Percentiles rank a stretch among this genome's conserved stretches.
Evolutionary conservation across 92 coral and sea anemone genomes (phyloP).

Genomic region (Actinernus sp.): DNA sequence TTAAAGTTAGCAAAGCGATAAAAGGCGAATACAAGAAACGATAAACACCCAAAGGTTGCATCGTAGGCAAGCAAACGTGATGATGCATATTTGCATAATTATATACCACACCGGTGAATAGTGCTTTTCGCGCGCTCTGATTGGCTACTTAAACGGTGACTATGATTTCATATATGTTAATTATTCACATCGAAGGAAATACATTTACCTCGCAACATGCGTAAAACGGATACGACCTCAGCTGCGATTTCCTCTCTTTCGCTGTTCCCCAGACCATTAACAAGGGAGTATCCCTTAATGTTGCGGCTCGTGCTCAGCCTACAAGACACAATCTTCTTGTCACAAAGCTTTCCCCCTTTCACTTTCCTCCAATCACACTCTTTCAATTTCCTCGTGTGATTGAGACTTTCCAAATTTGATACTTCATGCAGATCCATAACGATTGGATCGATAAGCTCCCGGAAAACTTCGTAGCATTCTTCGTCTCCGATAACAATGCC

Average conservation of each 20-base stretch:
- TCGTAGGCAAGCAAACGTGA: too few relatives aligned
- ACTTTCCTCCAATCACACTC: slow-evolving; percentile 40
- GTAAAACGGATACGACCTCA: slow-evolving; percentile 4
- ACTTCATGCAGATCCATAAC: slow-evolving; percentile 12
- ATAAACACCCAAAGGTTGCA: too few relatives aligned
- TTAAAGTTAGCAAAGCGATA: too few relatives aligned
- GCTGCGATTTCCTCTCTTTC: slow-evolving; percentile 18
- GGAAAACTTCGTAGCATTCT: slow-evolving; percentile 54
- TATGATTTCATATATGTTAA: too few relatives aligned
- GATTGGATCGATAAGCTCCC: slow-evolving; percentile 49
- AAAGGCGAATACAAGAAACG: too few relatives aligned
- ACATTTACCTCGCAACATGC: slow-evolving; percentile 11
- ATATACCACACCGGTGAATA: too few relatives aligned
- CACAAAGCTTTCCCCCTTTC: slow-evolving; percentile 27
- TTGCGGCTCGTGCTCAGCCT: slow-evolving; percentile 41
- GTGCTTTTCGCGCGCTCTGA: too few relatives aligned
- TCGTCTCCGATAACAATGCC: slow-evolving; percentile 44
- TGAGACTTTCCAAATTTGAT: neutral
- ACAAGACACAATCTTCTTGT: slow-evolving; percentile 26
- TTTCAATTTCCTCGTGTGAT: slow-evolving; percentile 4
- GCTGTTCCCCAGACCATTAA: neutral
- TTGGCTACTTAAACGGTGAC: too few relatives aligned
- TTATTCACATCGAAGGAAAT: neutral
- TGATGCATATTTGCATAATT: too few relatives aligned
- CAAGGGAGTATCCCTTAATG: slow-evolving; percentile 24